A percentile compares a stretch with the other conserved stretches of the same genome.
Conservation (phyloP, 2,797 vertebrate genomes). For the Myripristis murdjan region DNA sequence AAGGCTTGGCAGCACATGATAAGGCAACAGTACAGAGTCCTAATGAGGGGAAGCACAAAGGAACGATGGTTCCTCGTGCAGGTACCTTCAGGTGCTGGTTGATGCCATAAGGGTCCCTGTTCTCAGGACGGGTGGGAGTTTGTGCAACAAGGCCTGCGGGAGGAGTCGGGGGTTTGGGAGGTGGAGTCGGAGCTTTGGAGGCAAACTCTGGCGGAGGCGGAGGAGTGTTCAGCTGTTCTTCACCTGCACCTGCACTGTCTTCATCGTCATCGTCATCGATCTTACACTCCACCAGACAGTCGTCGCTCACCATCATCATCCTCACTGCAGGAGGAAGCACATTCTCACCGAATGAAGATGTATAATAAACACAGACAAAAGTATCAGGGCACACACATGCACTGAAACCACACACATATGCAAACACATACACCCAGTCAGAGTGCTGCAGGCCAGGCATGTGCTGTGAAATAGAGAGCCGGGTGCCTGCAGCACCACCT, state of each 20-base stretch:
- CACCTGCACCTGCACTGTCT: conserved; percentile 54
- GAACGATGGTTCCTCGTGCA: neutral
- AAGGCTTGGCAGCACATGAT: too few relatives aligned
- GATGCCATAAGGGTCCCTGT: conserved; percentile 84
- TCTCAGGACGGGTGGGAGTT: conserved; percentile 40
- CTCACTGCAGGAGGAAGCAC: conserved; percentile 21
- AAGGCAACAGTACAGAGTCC: too few relatives aligned
- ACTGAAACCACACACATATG: conserved; percentile 12
- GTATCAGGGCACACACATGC: neutral
- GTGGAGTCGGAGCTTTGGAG: conserved; percentile 64
- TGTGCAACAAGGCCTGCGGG: conserved; percentile 36
- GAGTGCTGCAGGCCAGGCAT: conserved; percentile 28
- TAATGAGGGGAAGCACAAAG: too few relatives aligned
- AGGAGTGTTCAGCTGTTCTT: conserved; percentile 68
- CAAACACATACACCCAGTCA: conserved; percentile 1
- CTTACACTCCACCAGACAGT: conserved; percentile 86
- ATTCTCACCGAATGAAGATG: conserved; percentile 86
- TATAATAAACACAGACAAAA: conserved; percentile 10
- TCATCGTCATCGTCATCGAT: conserved; percentile 79
- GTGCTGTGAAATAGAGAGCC: conserved; percentile 38
- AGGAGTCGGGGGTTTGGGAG: conserved; percentile 61
- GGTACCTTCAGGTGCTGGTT: conserved; percentile 87
- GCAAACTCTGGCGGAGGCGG: conserved; percentile 81
- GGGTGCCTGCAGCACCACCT: conserved; percentile 58
- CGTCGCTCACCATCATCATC: conserved; percentile 82